phyloP scores from a whole-genome alignment of 2,888 invertebrate genomes.

The Meiosimyza platycephala region DNA sequence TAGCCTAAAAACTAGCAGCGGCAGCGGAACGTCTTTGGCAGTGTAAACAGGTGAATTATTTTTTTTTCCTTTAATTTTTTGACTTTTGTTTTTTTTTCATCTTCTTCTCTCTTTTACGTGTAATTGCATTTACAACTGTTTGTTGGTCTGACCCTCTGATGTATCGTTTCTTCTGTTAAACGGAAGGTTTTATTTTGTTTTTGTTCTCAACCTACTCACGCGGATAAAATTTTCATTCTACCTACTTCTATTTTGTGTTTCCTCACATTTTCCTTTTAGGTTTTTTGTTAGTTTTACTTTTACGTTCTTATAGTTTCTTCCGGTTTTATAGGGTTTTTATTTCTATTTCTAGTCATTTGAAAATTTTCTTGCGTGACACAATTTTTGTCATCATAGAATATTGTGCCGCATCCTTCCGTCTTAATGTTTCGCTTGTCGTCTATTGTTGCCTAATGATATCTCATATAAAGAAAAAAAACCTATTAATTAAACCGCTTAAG shows the following conservation, averaged over 20 bases:
- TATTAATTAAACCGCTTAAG: too few species aligned
- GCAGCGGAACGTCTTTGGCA: slow-evolving; percentile 1
- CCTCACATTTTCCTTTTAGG: background rate
- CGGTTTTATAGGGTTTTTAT: too few species aligned
- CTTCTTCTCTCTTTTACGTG: too few species aligned
- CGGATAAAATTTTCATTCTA: background rate
- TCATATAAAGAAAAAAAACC: background rate
- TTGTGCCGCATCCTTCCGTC: slow-evolving; percentile 1
- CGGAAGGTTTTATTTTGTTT: slow-evolving; percentile 6
- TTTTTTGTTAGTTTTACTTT: too few species aligned
- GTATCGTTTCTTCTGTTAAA: background rate
- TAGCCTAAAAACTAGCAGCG: background rate
- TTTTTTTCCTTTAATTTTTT: too few species aligned
- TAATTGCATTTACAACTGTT: slow-evolving; percentile 16
- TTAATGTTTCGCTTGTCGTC: background rate
- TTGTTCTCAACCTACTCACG: background rate
- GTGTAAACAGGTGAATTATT: slow-evolving; percentile 27
- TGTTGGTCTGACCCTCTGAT: background rate
- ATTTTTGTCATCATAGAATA: slow-evolving; percentile 6
- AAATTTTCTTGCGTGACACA: slow-evolving; percentile 26
- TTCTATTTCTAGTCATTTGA: background rate
- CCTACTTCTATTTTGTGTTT: slow-evolving; percentile 23
- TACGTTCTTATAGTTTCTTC: too few species aligned
- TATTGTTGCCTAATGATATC: slow-evolving; percentile 20
- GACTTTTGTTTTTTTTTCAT: too few species aligned